Evolutionary conservation across 2,888 invertebrate genomes (phyloP), one percentile per base, ranked within the genome.

Genomic region (Linhomoeus sp.): DNA sequence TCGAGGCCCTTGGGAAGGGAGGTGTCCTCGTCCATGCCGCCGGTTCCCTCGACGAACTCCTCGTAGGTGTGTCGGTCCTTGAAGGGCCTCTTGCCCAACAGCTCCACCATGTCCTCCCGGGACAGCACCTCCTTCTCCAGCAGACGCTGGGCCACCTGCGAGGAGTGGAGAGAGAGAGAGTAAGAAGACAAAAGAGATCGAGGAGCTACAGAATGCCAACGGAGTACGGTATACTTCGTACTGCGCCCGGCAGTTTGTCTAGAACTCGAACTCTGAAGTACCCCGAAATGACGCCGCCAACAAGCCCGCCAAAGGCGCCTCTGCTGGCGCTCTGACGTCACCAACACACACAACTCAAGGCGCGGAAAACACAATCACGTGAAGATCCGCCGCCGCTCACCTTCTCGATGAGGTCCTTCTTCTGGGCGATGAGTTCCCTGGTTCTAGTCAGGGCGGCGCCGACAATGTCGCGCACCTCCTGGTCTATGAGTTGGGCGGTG

Each of bases 51-150:
- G 0, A 99, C 97, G 68, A 99, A 97, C 64, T 99, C 85, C 68
- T 99, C 97, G 62, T 99, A 99, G 14, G 94, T 94, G 17, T 92
- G 88, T 71, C 94, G 94, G 68, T 99, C 97, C 15, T 81, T 81
- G 76, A 97, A 99, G 0, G 97, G 97, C 55, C 97, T 72, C 25
- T 77, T 75, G 1, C 97, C 97, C 42, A 97, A 72, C 35, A 99
- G 70, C 66, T 92, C 90, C 52, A 94, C 83, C 88, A 99, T 88
- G 64, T 97, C 97, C 42, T 90, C 86, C 51, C 94, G 77, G 61
- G 82, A 84, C 44, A 99, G 73, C 55, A 92, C 79, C 71, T 99
- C 97, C 63, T 88, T 82, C 62, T 87, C 83, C 48, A 97, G 70
- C 51, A 99, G 73, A 50, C 88, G 74, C 64, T 81, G 76, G 0